Evolutionary conservation across 2,888 invertebrate genomes (phyloP), one percentile per base, ranked within the genome.

Genomic region (Cabera pusaria): DNA sequence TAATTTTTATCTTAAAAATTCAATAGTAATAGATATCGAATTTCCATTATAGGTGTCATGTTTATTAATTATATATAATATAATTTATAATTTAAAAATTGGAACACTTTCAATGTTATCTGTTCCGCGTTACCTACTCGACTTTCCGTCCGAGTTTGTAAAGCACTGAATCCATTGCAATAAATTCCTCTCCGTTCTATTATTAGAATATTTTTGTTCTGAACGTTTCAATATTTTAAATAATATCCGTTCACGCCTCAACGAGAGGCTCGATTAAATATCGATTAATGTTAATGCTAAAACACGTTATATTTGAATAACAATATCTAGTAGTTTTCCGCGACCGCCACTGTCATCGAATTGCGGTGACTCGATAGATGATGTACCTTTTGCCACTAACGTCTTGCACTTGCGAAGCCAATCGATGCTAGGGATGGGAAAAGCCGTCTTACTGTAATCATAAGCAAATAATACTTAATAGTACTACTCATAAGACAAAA

Each of bases 151-250:
- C 52, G 59, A 48, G 52, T 57, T 51, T 50, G 44, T 48, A 58
- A 59, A 59, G 60, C 62, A 49, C 51, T 52, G 52, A 67, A 59
- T 65, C 61, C 55, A 62, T 56, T 59, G 59, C 48, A 62, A 59
- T 64, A 66, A 66, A 60, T 62, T 56, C 54, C 46, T 44, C 47
- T 43, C 41, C 35, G 46, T 35, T 50, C 58, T 62, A 68, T 47
- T 62, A 52, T 52, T 61, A 59, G 62, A 59, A 40, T 54, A 62
- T 62, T 58, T 59, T 54, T 44, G 44, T 46, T 55, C 36, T 37
- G 39, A 35, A 44, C 54, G 52, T 32, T 48, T 44, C 39, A 20
- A 22, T 27, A 31, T 16, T 36, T 21, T 2, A 27, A 31, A 34
- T 10, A 18, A 6, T 28, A 24, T 26, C 17, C 23, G 17, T 34